phyloP scores from a whole-genome alignment of 2,113 vertebrate genomes.

The Scortum barcoo region DNA sequence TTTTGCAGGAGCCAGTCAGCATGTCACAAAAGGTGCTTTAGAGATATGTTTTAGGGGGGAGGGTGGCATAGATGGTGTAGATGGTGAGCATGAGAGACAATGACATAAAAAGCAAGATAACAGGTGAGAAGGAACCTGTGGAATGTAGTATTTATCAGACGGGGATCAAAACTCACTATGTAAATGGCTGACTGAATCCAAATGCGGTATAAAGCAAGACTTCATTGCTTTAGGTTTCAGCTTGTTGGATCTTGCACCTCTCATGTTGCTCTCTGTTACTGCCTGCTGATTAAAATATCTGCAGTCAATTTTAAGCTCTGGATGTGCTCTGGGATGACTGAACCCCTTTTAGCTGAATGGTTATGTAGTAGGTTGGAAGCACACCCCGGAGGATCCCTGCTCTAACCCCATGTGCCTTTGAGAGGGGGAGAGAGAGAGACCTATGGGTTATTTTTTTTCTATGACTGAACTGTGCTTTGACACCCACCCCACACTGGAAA shows the following conservation, averaged over 20 bases:
- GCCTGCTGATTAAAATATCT: constrained; percentile 26
- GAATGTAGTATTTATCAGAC: constrained; percentile 12
- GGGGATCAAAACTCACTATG: background rate
- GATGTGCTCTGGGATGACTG: background rate
- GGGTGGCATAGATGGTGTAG: constrained; percentile 10
- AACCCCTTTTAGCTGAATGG: background rate
- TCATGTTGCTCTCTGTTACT: constrained; percentile 16
- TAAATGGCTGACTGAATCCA: background rate
- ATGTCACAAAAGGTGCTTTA: constrained; percentile 54
- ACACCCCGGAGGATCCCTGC: background rate
- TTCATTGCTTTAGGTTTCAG: background rate
- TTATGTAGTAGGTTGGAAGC: background rate
- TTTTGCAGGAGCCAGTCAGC: constrained; percentile 56
- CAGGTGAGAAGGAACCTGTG: constrained; percentile 8
- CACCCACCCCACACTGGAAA: background rate
- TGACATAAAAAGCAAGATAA: background rate
- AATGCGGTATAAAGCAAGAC: background rate
- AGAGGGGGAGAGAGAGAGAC: background rate
- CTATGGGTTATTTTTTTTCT: background rate
- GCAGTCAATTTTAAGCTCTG: constrained; percentile 5
- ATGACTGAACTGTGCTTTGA: constrained; percentile 14
- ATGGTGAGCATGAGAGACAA: background rate
- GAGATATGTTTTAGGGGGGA: constrained; percentile 33
- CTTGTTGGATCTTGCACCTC: background rate
- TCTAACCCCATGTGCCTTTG: background rate